Percentiles rank a stretch among this genome's conserved stretches.
These are phyloP conservation scores for Troides oblongomaculatus DNA, from an alignment of 2,888 invertebrate species.

Conservation along the genomic window DNA sequence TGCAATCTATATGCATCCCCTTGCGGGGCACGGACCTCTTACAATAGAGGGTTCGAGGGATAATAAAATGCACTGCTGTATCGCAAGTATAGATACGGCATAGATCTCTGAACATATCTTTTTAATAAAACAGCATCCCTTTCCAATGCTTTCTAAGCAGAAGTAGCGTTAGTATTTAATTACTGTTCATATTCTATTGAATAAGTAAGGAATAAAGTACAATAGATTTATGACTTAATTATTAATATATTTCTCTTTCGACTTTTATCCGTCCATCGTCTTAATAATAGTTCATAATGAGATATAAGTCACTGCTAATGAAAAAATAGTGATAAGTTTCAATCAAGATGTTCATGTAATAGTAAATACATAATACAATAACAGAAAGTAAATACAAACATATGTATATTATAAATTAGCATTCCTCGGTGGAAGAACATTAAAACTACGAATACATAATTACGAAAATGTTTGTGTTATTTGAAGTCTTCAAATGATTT, in stretches of 20 bases:
- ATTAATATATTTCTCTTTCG: not conserved
- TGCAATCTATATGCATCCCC: conserved; percentile 29
- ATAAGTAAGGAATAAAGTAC: not conserved
- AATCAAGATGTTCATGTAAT: too few relatives aligned
- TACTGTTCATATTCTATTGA: conserved; percentile 12
- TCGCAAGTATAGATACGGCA: conserved; percentile 13
- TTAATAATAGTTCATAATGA: too few relatives aligned
- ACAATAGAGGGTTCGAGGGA: conserved; percentile 25
- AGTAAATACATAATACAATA: too few relatives aligned
- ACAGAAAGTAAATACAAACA: too few relatives aligned
- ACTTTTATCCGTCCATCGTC: too few relatives aligned
- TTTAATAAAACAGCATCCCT: conserved; percentile 5
- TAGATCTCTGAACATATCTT: conserved; percentile 16
- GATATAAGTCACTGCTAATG: too few relatives aligned
- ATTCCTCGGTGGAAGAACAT: too few relatives aligned
- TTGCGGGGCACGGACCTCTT: conserved; percentile 22
- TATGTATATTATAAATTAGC: too few relatives aligned
- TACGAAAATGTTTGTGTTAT: too few relatives aligned
- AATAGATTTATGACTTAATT: not conserved
- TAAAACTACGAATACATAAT: too few relatives aligned
- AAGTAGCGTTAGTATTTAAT: conserved; percentile 20
- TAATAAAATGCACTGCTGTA: conserved; percentile 18
- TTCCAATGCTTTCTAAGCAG: conserved; percentile 3
- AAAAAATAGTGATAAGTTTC: too few relatives aligned
- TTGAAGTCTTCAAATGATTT: too few relatives aligned